Evolutionary conservation across 2,113 vertebrate species (phyloP).

Genomic region (Sprattus sprattus): DNA sequence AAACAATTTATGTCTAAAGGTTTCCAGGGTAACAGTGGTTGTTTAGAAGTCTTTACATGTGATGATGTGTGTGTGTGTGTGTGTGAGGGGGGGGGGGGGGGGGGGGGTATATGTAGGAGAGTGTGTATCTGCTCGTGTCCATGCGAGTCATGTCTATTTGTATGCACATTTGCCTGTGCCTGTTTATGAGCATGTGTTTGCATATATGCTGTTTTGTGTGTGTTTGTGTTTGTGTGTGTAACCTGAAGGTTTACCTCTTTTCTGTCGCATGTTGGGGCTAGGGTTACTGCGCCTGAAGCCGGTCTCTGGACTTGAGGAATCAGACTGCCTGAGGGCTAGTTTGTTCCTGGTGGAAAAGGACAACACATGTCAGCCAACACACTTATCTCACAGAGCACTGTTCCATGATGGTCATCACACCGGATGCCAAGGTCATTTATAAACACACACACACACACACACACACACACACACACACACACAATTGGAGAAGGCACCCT

Average conservation of each 20-base stretch:
- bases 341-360: constrained; percentile 65
- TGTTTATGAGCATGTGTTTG: background rate
- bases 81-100: background rate
- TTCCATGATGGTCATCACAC: background rate
- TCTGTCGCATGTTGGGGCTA: constrained; percentile 79
- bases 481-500: constrained; percentile 48
- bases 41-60: background rate
- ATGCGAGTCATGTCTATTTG: background rate
- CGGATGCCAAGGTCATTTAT: background rate
- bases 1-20: background rate
- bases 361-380: background rate
- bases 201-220: background rate
- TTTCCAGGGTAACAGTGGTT: background rate
- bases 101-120: background rate
- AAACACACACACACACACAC: background rate
- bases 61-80: background rate
- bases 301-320: constrained; percentile 79
- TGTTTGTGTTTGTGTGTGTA: background rate
- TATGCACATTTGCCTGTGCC: background rate
- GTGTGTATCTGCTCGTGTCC: background rate
- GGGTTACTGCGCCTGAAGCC: constrained; percentile 76
- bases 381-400: background rate
- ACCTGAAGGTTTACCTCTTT: constrained; percentile 74
- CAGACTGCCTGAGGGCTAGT: constrained; percentile 74
- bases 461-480: background rate